Percentiles rank a stretch among this genome's conserved stretches.
Conservation (phyloP, 2,113 vertebrate species). For the Mustelus asterias region DNA sequence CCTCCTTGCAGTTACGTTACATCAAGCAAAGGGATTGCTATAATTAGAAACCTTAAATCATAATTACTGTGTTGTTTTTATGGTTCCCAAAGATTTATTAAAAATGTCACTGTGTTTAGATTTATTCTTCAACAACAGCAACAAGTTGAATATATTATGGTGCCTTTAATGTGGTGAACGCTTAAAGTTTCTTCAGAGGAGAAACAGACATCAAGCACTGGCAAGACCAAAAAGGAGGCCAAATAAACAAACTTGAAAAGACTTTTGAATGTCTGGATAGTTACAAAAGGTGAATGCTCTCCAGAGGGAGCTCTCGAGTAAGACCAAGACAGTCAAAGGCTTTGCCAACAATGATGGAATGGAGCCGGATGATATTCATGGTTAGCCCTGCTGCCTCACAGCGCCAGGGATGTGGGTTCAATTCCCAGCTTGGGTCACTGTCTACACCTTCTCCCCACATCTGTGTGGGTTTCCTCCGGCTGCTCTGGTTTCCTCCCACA, state of each 20-base stretch:
- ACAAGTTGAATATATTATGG: neutral
- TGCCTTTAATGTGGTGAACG: neutral
- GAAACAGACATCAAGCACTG: neutral
- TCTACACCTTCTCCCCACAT: too few relatives aligned
- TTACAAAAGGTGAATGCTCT: neutral
- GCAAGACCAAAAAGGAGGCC: neutral
- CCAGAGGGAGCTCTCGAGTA: neutral
- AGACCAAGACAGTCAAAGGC: neutral
- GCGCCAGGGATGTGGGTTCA: too few relatives aligned
- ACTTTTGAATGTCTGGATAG: neutral
- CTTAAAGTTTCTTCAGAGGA: neutral
- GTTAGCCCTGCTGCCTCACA: too few relatives aligned
- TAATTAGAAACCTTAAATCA: neutral
- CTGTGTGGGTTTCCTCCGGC: too few relatives aligned
- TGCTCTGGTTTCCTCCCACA: too few relatives aligned
- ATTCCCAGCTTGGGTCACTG: too few relatives aligned
- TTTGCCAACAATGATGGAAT: neutral
- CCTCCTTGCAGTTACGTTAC: neutral
- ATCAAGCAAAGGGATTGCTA: neutral
- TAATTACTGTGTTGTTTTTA: neutral
- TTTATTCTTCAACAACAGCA: neutral
- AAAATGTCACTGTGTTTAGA: neutral
- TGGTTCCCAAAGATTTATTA: slow-evolving; percentile 5
- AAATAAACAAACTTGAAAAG: neutral
- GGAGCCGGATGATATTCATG: too few relatives aligned